Evolutionary conservation across 1,140 invertebrate genomes (phyloP).

Genomic region (Calliopsis andreniformis): DNA sequence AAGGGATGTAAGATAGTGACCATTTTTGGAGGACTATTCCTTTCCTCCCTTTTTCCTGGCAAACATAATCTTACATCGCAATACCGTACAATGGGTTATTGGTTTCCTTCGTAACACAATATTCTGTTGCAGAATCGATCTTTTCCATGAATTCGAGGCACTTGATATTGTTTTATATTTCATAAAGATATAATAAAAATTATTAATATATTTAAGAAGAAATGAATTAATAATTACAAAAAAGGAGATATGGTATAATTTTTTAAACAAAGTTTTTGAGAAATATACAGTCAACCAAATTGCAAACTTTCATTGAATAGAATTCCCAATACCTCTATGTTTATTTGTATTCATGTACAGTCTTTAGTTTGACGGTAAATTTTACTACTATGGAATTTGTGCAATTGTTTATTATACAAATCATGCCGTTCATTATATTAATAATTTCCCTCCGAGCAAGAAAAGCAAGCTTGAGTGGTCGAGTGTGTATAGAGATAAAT

Average conservation of each 20-base stretch:
- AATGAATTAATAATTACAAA: no score
- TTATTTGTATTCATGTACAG: background rate
- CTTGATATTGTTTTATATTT: no score
- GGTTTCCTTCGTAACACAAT: no score
- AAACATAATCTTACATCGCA: background rate
- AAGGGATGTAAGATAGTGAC: conserved; percentile 4
- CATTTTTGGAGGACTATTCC: background rate
- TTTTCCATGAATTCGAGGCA: background rate
- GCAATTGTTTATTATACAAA: background rate
- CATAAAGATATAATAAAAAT: no score
- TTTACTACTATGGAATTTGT: background rate
- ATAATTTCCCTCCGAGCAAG: background rate
- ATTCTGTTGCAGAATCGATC: background rate
- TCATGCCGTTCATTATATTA: background rate
- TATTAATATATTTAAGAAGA: no score
- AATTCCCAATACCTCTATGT: no score
- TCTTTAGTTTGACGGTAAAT: background rate
- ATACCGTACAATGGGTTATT: background rate
- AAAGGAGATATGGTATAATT: no score
- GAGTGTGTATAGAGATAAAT: background rate
- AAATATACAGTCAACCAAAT: background rate
- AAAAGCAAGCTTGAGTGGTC: background rate
- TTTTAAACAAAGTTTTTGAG: no score
- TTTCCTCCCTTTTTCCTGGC: background rate
- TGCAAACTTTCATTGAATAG: background rate